Evolutionary conservation across 2,888 invertebrate genomes (phyloP).

Genomic region (Phyto melanocephala): DNA sequence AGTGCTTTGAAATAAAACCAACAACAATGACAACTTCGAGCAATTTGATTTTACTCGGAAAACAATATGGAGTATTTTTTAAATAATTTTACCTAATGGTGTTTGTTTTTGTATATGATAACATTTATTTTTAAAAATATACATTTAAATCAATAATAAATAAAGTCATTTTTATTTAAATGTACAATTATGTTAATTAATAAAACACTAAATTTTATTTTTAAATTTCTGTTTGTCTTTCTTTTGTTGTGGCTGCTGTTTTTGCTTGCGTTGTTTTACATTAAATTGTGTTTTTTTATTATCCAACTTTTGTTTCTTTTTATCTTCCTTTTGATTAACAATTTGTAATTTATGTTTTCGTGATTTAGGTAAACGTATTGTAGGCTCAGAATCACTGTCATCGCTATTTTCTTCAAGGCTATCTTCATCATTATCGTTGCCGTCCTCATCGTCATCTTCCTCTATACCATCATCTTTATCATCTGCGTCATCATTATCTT

Average conservation of each 20-base stretch:
- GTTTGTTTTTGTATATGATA: no score
- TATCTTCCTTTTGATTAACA: conserved; percentile 32
- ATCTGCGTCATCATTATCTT: conserved; percentile 4
- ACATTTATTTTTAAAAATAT: no score
- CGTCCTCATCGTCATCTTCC: conserved; percentile 24
- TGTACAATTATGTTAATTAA: no score
- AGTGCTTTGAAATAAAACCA: no score
- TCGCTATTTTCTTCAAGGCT: conserved; percentile 27
- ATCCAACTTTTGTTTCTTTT: conserved; percentile 44
- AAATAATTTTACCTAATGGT: no score
- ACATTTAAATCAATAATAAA: no score
- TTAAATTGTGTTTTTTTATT: background rate
- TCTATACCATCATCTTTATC: background rate
- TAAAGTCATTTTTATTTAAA: no score
- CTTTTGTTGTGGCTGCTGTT: conserved; percentile 12
- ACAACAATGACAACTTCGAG: no score
- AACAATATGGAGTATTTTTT: no score
- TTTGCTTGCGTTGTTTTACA: background rate
- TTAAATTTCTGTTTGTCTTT: conserved; percentile 40
- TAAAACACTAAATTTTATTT: conserved; percentile 13
- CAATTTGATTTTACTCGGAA: no score
- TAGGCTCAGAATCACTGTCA: conserved; percentile 43
- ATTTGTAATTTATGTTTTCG: conserved; percentile 58
- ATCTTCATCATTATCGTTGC: conserved; percentile 31
- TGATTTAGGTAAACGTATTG: conserved; percentile 56